Base-by-base conservation (phyloP, 2,888 invertebrate species). In the Callinectes sapidus region DNA sequence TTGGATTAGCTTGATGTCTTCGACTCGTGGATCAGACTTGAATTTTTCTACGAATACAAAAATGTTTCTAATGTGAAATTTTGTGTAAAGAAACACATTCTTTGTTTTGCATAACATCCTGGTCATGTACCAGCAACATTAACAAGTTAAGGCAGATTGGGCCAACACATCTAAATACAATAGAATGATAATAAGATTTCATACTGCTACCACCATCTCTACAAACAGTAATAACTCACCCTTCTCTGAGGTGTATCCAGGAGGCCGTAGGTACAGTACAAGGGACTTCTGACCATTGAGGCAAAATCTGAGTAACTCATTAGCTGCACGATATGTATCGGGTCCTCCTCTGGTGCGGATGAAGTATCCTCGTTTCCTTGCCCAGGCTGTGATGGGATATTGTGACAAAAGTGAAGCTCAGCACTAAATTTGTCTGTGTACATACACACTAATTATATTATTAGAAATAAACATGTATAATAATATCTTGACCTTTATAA, bases 291-390 rank as follows among this genome's bases (percentile, higher is more conserved):
- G 89, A 2, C 92, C 94, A 89, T 87, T 91, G n/a, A 92, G 92
- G 55, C 92, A 92, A 32, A 93, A 77, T 5, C 94, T 90, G 42
- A 94, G 90, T 3, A 94, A 66, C 77, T 94, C 94, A 90, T 94
- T 94, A 13, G 93, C 94, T 71, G 93, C 93, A 39, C 94, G 85
- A 32, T 42, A 90, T 3, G 90, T 92, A 55, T 94, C 94, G 23
- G 91, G 88, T 8, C 88, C 92, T 42, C 94, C 93, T 77, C 90
- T 87, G 14, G 77, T 81, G 16, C 90, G 85, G 6, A 89, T 89
- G 77, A 32, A 71, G 77, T 92, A 94, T 5, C 92, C 90, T 28
- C 94, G 91, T 85, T 92, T 93, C 87, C 77, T 66, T 16, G 93
- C 94, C 94, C 94, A 94, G 14, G 94, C 94, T 94, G 92, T 71